Percentiles rank a stretch among this genome's conserved stretches.
These are phyloP conservation scores for Brachycybe producta DNA, from an alignment of 2,888 invertebrate genomes.

Conservation along the genomic window DNA sequence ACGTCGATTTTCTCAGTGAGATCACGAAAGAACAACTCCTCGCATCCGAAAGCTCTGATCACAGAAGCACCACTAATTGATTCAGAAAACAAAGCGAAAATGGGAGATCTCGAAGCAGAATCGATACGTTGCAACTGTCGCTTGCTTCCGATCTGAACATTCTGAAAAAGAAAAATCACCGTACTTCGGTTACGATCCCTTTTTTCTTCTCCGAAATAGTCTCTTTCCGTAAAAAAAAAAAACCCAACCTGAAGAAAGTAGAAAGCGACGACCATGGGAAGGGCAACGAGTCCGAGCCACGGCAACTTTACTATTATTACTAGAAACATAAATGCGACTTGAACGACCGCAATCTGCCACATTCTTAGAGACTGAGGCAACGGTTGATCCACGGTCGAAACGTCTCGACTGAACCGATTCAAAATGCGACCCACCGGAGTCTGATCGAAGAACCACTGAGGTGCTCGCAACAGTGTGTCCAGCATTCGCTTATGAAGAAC, in stretches of 20 bases:
- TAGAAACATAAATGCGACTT: conserved; percentile 27
- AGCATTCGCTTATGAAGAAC: conserved; percentile 25
- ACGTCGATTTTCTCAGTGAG: conserved; percentile 80
- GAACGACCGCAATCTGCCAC: conserved; percentile 39
- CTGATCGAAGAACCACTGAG: conserved; percentile 63
- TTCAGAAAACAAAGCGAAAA: conserved; percentile 94
- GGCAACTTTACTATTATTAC: conserved; percentile 30
- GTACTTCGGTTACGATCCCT: too few species aligned
- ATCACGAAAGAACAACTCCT: conserved; percentile 69
- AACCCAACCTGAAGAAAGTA: conserved; percentile 30
- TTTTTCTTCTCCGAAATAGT: too few species aligned
- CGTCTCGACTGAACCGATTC: conserved; percentile 53
- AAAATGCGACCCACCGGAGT: conserved; percentile 54
- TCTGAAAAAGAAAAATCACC: too few species aligned
- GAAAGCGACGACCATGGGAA: conserved; percentile 22
- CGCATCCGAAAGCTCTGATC: conserved; percentile 72
- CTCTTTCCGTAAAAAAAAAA: too few species aligned
- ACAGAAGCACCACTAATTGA: conserved; percentile 67
- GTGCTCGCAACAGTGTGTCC: conserved; percentile 29
- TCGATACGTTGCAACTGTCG: conserved; percentile 86
- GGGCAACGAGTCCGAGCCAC: conserved; percentile 29
- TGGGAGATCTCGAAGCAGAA: conserved; percentile 85
- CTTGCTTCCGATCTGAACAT: too few species aligned
- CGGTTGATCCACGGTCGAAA: conserved; percentile 49
- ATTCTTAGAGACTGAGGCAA: conserved; percentile 54